These are phyloP conservation scores for Emys orbicularis DNA, from an alignment of 2,797 vertebrate species.

Conservation along the genomic window DNA sequence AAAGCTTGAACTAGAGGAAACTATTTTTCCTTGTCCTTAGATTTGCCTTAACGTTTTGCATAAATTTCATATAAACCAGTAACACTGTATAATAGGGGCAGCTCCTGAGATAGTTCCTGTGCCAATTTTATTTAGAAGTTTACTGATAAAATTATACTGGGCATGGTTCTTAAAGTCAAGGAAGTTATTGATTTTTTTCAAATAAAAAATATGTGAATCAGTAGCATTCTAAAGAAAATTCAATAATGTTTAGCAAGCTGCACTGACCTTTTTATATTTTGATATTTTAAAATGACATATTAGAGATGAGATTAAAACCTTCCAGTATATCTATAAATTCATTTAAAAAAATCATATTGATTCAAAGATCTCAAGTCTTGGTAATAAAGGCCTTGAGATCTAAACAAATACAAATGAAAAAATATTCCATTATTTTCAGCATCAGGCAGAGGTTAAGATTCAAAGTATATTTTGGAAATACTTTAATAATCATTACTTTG, in stretches of 20 bases:
- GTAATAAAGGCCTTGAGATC: background rate
- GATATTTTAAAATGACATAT: conserved; percentile 61
- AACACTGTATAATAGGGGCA: background rate
- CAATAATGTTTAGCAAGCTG: conserved; percentile 53
- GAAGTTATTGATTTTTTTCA: conserved; percentile 28
- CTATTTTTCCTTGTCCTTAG: background rate
- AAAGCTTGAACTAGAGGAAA: background rate
- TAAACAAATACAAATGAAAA: conserved; percentile 1
- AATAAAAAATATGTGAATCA: conserved; percentile 33
- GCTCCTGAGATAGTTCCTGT: conserved; percentile 18
- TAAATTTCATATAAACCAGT: conserved; percentile 32
- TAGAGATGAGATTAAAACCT: conserved; percentile 61
- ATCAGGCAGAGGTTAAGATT: background rate
- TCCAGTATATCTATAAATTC: conserved; percentile 53
- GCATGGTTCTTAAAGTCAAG: conserved; percentile 15
- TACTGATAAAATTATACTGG: conserved; percentile 25
- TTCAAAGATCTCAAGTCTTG: background rate
- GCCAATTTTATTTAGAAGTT: conserved; percentile 46
- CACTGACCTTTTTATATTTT: conserved; percentile 65
- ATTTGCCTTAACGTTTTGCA: conserved; percentile 17
- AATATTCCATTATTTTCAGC: background rate
- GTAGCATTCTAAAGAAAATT: conserved; percentile 68
- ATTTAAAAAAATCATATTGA: conserved; percentile 54
- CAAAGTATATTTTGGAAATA: background rate
- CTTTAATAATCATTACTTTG: background rate